phyloP scores from a whole-genome alignment of 1,140 invertebrate species.

The Triops longicaudatus region DNA sequence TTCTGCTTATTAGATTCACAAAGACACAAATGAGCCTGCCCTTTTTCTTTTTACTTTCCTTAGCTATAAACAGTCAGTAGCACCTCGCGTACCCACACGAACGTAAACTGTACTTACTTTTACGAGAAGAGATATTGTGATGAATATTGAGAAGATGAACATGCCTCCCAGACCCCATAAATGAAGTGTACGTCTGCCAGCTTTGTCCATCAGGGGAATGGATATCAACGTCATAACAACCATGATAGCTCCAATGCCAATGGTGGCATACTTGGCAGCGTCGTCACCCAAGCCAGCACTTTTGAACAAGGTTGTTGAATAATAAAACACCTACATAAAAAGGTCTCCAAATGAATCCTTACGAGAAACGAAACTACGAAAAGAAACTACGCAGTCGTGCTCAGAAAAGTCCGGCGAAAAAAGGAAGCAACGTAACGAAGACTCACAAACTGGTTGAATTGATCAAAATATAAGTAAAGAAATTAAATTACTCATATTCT shows the following conservation, averaged over 20 bases:
- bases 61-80: not conserved
- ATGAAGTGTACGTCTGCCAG: constrained; percentile 86
- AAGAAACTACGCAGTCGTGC: not conserved
- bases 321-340: constrained; percentile 69
- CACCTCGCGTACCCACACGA: not conserved
- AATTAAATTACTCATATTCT: no score
- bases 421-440: not conserved
- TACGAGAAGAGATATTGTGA: constrained; percentile 90
- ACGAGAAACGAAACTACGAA: not conserved
- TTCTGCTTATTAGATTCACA: constrained; percentile 4
- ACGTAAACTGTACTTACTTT: constrained; percentile 51
- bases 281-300: constrained; percentile 74
- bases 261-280: constrained; percentile 41
- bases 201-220: constrained; percentile 91
- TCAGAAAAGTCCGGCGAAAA: not conserved
- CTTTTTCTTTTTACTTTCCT: not conserved
- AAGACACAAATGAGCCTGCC: not conserved
- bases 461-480: no score
- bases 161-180: constrained; percentile 90
- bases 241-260: constrained; percentile 78
- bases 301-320: constrained; percentile 84
- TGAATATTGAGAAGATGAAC: constrained; percentile 95
- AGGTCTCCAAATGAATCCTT: not conserved
- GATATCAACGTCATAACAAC: constrained; percentile 92
- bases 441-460: no score